Percentiles rank a stretch among this genome's conserved stretches.
These are phyloP conservation scores for Equus quagga DNA, from an alignment of 2,113 vertebrate species.

Conservation along the genomic window DNA sequence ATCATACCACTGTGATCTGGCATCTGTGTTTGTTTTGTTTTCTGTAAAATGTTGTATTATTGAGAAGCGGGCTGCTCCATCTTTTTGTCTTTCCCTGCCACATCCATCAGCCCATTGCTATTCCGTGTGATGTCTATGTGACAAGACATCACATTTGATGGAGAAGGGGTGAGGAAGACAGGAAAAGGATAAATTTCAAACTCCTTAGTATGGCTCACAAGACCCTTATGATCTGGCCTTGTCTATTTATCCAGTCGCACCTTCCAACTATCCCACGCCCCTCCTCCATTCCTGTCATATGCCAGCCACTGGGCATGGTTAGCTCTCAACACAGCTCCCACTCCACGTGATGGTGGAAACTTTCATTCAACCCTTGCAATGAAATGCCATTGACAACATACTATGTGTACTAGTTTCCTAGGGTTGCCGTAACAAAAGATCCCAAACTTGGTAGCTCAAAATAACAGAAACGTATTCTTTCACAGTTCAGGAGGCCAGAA, in stretches of 20 bases:
- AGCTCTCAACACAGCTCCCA: background rate
- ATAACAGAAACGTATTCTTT: background rate
- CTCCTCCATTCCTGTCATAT: background rate
- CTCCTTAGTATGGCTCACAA: background rate
- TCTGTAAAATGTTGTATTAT: background rate
- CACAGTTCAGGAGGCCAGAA: background rate
- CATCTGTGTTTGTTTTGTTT: background rate
- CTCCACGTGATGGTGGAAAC: background rate
- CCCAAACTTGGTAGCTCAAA: background rate
- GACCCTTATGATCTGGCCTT: too few relatives aligned
- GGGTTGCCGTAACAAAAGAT: background rate
- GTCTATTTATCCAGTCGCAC: background rate
- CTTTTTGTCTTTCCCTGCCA: background rate
- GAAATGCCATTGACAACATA: background rate
- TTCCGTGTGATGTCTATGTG: background rate
- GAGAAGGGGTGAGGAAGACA: background rate
- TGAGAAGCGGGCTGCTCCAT: background rate
- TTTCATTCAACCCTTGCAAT: background rate
- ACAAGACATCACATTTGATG: background rate
- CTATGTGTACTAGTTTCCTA: background rate
- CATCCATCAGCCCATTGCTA: too few relatives aligned
- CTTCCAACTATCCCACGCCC: rapidly evolving
- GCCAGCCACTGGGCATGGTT: rapidly evolving
- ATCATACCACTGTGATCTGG: background rate
- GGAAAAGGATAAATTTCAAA: background rate